phyloP scores from a whole-genome alignment of 2,113 vertebrate genomes.

The Neopipo cinnamomea region DNA sequence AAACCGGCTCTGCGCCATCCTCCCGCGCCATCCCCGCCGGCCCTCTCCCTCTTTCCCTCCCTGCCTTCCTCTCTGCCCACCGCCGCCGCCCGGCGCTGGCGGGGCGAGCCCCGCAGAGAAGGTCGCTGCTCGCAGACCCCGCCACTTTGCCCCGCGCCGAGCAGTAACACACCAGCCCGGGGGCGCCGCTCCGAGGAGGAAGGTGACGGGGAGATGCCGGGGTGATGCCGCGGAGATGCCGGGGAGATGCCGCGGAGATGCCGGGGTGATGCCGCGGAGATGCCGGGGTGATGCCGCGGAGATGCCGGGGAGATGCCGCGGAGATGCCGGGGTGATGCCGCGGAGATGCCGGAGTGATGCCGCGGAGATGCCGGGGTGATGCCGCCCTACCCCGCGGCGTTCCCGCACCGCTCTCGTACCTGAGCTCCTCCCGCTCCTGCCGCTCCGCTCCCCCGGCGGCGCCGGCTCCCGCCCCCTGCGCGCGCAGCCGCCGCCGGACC shows the following conservation, averaged over 20 bases:
- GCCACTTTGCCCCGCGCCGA: too few species aligned
- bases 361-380: too few species aligned
- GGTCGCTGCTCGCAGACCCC: background rate
- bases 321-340: too few species aligned
- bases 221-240: too few species aligned
- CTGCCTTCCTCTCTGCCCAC: background rate
- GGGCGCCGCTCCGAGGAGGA: background rate
- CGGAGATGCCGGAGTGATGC: background rate
- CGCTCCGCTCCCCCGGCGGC: background rate
- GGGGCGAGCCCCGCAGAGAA: background rate
- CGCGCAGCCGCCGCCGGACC: background rate
- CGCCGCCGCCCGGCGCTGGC: background rate
- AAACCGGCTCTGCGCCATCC: background rate
- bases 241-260: background rate
- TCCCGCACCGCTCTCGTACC: background rate
- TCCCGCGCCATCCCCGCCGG: background rate
- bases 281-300: background rate
- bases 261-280: too few species aligned
- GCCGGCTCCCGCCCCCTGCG: background rate
- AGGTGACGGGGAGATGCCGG: background rate
- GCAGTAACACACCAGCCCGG: background rate
- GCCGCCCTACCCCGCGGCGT: background rate
- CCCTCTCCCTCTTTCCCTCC: background rate
- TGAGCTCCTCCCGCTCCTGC: background rate
- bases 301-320: background rate